Evolutionary conservation across 2,888 invertebrate genomes (phyloP), one percentile per base, ranked within the genome.

Genomic region (Oxyscelio sp.): DNA sequence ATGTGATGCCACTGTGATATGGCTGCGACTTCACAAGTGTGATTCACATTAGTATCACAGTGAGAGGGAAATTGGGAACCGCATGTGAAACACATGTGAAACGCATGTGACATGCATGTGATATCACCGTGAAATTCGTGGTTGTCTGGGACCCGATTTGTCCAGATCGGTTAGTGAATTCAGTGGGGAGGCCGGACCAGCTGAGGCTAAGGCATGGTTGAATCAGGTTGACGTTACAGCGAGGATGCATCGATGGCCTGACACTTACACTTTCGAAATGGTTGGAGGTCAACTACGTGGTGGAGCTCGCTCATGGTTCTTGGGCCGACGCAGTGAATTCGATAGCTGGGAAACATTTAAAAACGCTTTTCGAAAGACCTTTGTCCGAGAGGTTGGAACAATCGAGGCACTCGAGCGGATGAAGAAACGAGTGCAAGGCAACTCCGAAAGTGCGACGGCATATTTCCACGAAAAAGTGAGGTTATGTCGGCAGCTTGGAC

Each of bases 381-480:
- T 59, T 43, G 19, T 78, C 1, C 78, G 65, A 6, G 22, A 74
- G 24, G 50, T 50, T 21, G 2, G 40, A 54, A 15, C 21, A 15
- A 17, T 74, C 0, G 75, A 83, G 6, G 21, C 80, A 6, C 70
- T 75, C 63, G 65, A 74, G 2, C 78, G 74, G 11, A 58, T 82
- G 78, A 43, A 71, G 38, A 65, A 56, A 19, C 66, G 79, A 0
- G 24, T n/a, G 38, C 79, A 73, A 63, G 22, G 52, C 0, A 31
- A 52, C 4, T 58, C 45, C 0, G 43, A 73, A 45, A 2, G 56
- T 63, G 68, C 17, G 19, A 48, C 59, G 1, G 68, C 81, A 2
- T 85, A 85, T 61, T 79, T 31, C 31, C 45, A 75, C 9, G 75
- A 56, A 8, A 85, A 79, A 8, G 65, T 83, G 13, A 40, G 48